Percentiles rank a stretch among this genome's conserved stretches.
Evolutionary conservation across 2,113 vertebrate species (phyloP).

Genomic region (Malurus cyaneus): DNA sequence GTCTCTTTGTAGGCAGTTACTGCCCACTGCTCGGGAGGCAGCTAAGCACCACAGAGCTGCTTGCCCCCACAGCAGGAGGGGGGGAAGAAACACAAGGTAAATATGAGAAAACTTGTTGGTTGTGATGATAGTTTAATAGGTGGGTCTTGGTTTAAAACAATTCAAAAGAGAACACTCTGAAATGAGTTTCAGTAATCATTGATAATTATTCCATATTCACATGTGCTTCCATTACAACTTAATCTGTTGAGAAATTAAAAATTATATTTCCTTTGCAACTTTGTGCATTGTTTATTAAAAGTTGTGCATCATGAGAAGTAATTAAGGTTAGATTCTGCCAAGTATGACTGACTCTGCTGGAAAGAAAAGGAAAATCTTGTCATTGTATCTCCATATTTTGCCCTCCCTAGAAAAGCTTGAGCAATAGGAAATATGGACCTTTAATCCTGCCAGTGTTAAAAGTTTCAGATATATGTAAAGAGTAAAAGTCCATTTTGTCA

Average conservation of each 20-base stretch:
- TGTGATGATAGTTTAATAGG: not conserved
- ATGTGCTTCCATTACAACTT: not conserved
- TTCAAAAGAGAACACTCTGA: not conserved
- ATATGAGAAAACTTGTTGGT: not conserved
- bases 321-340: not conserved
- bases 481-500: not conserved
- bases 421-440: not conserved
- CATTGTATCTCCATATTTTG: not conserved
- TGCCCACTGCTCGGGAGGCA: not conserved
- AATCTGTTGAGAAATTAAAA: constrained; percentile 5
- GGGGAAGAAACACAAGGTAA: not conserved
- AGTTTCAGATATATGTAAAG: not conserved
- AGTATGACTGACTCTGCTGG: not conserved
- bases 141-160: not conserved
- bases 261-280: not conserved
- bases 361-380: not conserved
- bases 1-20: not conserved
- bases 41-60: not conserved
- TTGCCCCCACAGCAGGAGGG: not conserved
- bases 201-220: not conserved
- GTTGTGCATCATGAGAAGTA: not conserved
- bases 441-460: not conserved
- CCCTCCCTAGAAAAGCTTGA: not conserved
- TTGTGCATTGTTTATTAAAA: not conserved
- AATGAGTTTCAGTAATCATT: not conserved